A percentile compares a stretch with the other conserved stretches of the same genome.
phyloP scores from a whole-genome alignment of 2,888 invertebrate genomes.

The Odontocerum albicorne region DNA sequence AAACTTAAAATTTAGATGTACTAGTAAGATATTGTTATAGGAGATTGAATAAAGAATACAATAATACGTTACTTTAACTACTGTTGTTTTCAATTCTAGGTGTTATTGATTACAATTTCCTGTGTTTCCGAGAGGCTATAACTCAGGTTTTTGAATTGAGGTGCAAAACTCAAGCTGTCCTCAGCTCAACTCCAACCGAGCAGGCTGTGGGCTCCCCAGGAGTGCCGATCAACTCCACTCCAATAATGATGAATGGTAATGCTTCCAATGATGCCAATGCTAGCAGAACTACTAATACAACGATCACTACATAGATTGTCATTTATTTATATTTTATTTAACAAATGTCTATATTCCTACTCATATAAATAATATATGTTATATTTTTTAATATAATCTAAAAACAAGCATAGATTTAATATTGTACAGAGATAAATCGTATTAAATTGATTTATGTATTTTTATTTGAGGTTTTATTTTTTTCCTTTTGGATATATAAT shows the following conservation, averaged over 20 bases:
- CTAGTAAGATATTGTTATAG: no score
- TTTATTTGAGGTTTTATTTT: background rate
- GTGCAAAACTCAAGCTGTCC: slow-evolving; percentile 65
- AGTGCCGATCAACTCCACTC: slow-evolving; percentile 47
- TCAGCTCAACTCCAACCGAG: slow-evolving; percentile 40
- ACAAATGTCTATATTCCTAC: slow-evolving; percentile 7
- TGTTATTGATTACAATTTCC: slow-evolving; percentile 97
- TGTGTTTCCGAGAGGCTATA: slow-evolving; percentile 95
- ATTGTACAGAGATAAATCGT: slow-evolving; percentile 13
- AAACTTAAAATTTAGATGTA: no score
- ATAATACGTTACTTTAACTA: no score
- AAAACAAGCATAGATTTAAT: slow-evolving; percentile 10
- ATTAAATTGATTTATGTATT: slow-evolving; percentile 13
- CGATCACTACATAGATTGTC: slow-evolving; percentile 24
- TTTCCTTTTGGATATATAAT: no score
- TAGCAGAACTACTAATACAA: slow-evolving; percentile 26
- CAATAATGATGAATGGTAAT: slow-evolving; percentile 35
- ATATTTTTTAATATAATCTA: slow-evolving; percentile 8
- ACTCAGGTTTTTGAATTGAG: slow-evolving; percentile 92
- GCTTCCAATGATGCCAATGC: slow-evolving; percentile 43
- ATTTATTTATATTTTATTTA: background rate
- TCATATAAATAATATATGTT: slow-evolving; percentile 6
- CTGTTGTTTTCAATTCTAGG: slow-evolving; percentile 59
- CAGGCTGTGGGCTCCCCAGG: slow-evolving; percentile 41
- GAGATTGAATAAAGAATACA: no score